phyloP scores from a whole-genome alignment of 1,140 invertebrate genomes.

The Centruroides sculpturatus region DNA sequence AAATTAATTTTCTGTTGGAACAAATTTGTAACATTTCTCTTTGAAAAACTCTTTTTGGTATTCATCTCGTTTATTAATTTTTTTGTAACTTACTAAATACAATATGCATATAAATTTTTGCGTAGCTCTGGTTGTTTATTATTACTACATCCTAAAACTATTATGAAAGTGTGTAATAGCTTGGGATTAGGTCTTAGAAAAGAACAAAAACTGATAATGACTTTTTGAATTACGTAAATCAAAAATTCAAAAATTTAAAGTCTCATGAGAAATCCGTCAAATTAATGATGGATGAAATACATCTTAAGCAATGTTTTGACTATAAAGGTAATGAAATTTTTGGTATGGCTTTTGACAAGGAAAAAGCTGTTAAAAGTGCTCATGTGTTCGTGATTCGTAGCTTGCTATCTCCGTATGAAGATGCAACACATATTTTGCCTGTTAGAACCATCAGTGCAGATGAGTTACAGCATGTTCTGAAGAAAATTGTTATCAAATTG shows the following conservation, averaged over 20 bases:
- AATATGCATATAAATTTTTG: too few species aligned
- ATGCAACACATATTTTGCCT: constrained; percentile 12
- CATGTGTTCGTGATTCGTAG: constrained; percentile 17
- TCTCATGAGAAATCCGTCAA: not conserved
- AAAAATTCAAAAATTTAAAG: not conserved
- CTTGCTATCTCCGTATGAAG: constrained; percentile 6
- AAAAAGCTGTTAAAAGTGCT: constrained; percentile 9
- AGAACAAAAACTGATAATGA: not conserved
- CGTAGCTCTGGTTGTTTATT: too few species aligned
- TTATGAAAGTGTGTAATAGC: too few species aligned
- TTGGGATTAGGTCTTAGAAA: too few species aligned
- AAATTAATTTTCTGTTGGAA: too few species aligned
- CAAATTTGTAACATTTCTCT: too few species aligned
- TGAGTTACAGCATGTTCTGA: constrained; percentile 3
- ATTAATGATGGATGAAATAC: constrained; percentile 17
- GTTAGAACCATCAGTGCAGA: constrained; percentile 5
- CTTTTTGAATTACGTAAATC: not conserved
- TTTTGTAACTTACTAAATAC: too few species aligned
- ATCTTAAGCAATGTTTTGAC: constrained; percentile 15
- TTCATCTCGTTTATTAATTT: too few species aligned
- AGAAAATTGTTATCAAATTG: constrained; percentile 12
- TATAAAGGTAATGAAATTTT: constrained; percentile 17
- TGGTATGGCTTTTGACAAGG: constrained; percentile 11
- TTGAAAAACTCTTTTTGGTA: too few species aligned
- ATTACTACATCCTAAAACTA: too few species aligned